phyloP scores from a whole-genome alignment of 2,113 vertebrate genomes.

The Budorcas taxicolor region DNA sequence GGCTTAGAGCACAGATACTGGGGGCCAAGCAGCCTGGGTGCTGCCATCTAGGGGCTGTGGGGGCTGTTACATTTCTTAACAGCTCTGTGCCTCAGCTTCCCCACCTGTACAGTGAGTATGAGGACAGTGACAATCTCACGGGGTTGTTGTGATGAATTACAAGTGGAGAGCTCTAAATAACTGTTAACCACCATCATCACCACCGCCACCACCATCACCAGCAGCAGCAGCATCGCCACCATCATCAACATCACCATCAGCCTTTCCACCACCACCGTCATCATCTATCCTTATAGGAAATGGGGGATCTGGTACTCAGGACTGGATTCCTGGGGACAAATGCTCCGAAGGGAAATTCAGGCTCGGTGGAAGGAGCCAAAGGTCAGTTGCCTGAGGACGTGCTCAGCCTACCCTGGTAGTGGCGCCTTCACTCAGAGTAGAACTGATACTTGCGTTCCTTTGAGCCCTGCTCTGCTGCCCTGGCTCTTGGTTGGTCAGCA shows the following conservation, averaged over 20 bases:
- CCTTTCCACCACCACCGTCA: rapidly evolving
- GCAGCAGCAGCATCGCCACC: not conserved
- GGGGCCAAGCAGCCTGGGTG: not conserved
- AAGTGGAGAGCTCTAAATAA: not conserved
- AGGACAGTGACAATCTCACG: rapidly evolving
- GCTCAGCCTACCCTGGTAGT: not conserved
- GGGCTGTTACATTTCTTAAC: not conserved
- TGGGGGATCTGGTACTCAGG: not conserved
- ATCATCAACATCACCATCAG: not conserved
- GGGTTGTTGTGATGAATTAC: not conserved
- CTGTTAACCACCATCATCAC: not conserved
- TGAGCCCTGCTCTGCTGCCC: not conserved
- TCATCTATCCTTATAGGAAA: not conserved
- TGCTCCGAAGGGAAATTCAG: not conserved
- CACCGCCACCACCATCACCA: not conserved
- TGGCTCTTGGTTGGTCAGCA: rapidly evolving
- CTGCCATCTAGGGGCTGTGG: not conserved
- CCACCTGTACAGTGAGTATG: not conserved
- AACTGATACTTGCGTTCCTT: not conserved
- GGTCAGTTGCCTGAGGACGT: not conserved
- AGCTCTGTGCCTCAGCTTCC: not conserved
- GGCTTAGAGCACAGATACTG: rapidly evolving
- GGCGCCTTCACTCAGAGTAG: rapidly evolving
- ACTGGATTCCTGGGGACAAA: not conserved
- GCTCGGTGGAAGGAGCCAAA: not conserved